phyloP scores from a whole-genome alignment of 2,113 vertebrate species.

The Hippocampus zosterae region DNA sequence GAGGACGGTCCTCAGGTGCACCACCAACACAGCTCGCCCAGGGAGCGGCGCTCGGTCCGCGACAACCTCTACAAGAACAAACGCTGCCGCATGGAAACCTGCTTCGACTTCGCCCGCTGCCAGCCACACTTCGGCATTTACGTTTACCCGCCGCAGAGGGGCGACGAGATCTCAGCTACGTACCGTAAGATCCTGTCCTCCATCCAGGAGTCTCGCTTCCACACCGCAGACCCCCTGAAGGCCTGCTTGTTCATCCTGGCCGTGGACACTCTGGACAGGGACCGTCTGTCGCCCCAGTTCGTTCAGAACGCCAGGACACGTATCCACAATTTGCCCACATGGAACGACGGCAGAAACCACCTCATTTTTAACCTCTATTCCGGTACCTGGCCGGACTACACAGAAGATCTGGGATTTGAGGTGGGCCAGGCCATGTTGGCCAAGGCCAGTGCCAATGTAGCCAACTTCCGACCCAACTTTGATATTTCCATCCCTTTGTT shows the following conservation, averaged over 20 bases:
- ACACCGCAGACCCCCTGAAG: slow-evolving; percentile 66
- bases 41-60: slow-evolving; percentile 66
- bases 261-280: slow-evolving; percentile 76
- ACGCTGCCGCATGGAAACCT: slow-evolving; percentile 79
- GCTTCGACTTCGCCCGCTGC: slow-evolving; percentile 75
- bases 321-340: slow-evolving; percentile 72
- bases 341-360: slow-evolving; percentile 78
- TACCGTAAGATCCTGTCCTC: slow-evolving; percentile 75
- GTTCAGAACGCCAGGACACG: slow-evolving; percentile 68
- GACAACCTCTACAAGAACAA: slow-evolving; percentile 74
- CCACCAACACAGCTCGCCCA: slow-evolving; percentile 73
- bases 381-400: slow-evolving; percentile 79
- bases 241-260: slow-evolving; percentile 75
- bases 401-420: slow-evolving; percentile 77
- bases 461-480: slow-evolving; percentile 74
- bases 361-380: slow-evolving; percentile 80
- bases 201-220: slow-evolving; percentile 73
- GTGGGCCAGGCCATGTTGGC: slow-evolving; percentile 77
- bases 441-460: slow-evolving; percentile 73
- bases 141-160: slow-evolving; percentile 69
- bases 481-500: slow-evolving; percentile 78
- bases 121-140: slow-evolving; percentile 71
- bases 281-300: slow-evolving; percentile 74
- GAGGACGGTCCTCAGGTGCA: slow-evolving; percentile 69
- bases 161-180: slow-evolving; percentile 70